Percentiles rank a stretch among this genome's conserved stretches.
These are phyloP conservation scores for Tricholauxania praeusta DNA, from an alignment of 2,888 invertebrate genomes.

Conservation along the genomic window DNA sequence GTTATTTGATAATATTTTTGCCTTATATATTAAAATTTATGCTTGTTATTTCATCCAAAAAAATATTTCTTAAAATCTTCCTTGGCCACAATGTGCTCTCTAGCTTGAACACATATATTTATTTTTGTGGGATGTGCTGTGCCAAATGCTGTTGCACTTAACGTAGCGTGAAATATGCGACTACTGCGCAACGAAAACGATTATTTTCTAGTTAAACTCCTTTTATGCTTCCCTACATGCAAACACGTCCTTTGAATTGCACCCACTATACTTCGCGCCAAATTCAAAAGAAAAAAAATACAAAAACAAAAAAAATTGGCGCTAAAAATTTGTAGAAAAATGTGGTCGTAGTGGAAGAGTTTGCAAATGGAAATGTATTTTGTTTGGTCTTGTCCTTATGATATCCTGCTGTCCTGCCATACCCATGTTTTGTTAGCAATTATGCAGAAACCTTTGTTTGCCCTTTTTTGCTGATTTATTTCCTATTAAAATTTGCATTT, in stretches of 20 bases:
- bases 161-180: conserved; percentile 19
- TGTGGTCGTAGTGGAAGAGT: neutral
- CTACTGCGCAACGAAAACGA: conserved; percentile 25
- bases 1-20: too few relatives aligned
- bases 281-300: too few relatives aligned
- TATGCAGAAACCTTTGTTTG: conserved; percentile 19
- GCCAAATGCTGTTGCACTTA: neutral
- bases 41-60: too few relatives aligned
- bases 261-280: too few relatives aligned
- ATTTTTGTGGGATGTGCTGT: neutral
- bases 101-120: too few relatives aligned
- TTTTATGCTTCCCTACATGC: neutral
- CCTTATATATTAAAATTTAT: too few relatives aligned
- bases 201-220: conserved; percentile 24
- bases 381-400: neutral
- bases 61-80: too few relatives aligned
- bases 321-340: conserved; percentile 12
- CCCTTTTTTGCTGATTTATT: conserved; percentile 24
- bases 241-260: neutral
- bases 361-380: conserved; percentile 12
- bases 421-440: conserved; percentile 2
- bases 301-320: neutral
- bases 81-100: too few relatives aligned
- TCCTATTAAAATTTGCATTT: conserved; percentile 32
- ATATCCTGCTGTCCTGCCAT: conserved; percentile 5